A percentile compares a stretch with the other conserved stretches of the same genome.
These are phyloP conservation scores for Nasua narica DNA, from an alignment of 2,797 vertebrate species.

Conservation along the genomic window DNA sequence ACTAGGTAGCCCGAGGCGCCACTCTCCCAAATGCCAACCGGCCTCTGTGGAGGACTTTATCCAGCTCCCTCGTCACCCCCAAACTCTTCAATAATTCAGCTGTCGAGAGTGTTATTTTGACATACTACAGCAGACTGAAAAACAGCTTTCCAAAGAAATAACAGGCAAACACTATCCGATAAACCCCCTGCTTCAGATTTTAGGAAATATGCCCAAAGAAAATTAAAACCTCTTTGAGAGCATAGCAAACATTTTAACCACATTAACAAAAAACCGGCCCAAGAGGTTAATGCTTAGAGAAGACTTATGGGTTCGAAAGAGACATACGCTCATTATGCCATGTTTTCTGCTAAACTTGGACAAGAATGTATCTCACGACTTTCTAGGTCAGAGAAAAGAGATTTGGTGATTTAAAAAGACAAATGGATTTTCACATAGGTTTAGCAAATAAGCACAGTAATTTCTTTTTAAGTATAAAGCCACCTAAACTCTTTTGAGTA, in stretches of 20 bases:
- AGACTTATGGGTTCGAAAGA: background rate
- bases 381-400: background rate
- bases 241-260: background rate
- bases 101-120: background rate
- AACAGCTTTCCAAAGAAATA: conserved; percentile 36
- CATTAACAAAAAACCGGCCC: background rate
- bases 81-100: conserved; percentile 43
- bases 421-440: background rate
- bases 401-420: conserved; percentile 11
- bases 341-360: background rate
- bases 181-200: background rate
- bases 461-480: background rate
- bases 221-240: background rate
- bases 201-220: conserved; percentile 31
- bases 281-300: background rate
- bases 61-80: background rate
- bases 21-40: background rate
- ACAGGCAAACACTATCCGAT: background rate
- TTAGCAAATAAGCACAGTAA: background rate
- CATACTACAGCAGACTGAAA: background rate
- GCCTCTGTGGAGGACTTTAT: background rate
- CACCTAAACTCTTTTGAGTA: background rate
- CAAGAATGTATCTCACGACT: background rate
- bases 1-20: background rate
- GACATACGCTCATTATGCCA: background rate